These are phyloP conservation scores for Bombus superbus DNA, from an alignment of 1,140 invertebrate species.

Conservation along the genomic window DNA sequence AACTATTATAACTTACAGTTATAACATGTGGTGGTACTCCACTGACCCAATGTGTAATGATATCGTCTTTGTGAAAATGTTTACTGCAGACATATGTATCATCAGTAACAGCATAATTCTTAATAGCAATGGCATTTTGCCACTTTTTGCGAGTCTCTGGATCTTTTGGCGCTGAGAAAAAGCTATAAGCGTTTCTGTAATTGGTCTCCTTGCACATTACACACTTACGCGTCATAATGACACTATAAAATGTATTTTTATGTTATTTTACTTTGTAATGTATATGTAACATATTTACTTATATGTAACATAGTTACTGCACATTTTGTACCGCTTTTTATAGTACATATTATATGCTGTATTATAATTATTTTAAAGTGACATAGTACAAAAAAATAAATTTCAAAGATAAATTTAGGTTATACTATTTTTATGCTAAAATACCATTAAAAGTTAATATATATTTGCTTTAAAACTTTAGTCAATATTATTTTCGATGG, in stretches of 20 bases:
- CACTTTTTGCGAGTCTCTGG: slow-evolving; percentile 75
- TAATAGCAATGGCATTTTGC: slow-evolving; percentile 75
- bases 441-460: background rate
- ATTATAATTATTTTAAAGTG: background rate
- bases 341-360: background rate
- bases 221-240: slow-evolving; percentile 78
- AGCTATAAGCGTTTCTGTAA: slow-evolving; percentile 78
- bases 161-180: slow-evolving; percentile 80
- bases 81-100: slow-evolving; percentile 80
- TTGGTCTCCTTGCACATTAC: slow-evolving; percentile 78
- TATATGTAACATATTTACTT: background rate
- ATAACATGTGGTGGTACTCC: slow-evolving; percentile 79
- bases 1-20: slow-evolving; percentile 68
- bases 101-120: slow-evolving; percentile 75
- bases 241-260: slow-evolving; percentile 6
- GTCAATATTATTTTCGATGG: background rate
- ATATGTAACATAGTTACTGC: background rate
- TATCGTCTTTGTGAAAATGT: slow-evolving; percentile 77
- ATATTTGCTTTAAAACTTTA: background rate
- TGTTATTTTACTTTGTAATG: background rate
- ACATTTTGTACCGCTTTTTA: background rate
- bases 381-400: background rate
- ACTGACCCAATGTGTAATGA: slow-evolving; percentile 80
- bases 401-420: slow-evolving; percentile 5
- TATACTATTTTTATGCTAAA: slow-evolving; percentile 1